These are phyloP conservation scores for Leistus spinibarbis DNA, from an alignment of 2,888 invertebrate species.

Conservation along the genomic window DNA sequence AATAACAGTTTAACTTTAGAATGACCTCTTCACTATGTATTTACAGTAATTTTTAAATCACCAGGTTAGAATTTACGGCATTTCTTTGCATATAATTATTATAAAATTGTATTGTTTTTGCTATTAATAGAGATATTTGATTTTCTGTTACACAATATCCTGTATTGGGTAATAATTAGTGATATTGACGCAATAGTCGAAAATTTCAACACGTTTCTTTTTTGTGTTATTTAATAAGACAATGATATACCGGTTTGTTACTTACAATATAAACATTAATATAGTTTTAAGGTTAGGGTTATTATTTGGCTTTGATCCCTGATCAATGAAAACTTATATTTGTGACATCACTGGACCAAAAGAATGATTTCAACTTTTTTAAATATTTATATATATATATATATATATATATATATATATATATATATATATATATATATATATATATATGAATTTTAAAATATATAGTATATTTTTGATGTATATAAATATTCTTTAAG, in stretches of 20 bases:
- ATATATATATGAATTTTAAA: constrained; percentile 5
- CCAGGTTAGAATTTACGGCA: neutral
- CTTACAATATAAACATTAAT: no score
- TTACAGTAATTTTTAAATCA: neutral
- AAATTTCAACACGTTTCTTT: neutral
- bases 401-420: constrained; percentile 21
- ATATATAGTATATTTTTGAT: neutral
- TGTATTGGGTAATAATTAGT: neutral
- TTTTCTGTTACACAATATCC: neutral
- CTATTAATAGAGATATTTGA: neutral
- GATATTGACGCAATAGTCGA: neutral
- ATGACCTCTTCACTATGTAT: neutral
- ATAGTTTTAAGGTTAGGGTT: no score
- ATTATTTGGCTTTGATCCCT: no score
- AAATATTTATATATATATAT: constrained; percentile 15
- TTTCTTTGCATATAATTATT: neutral
- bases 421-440: constrained; percentile 21
- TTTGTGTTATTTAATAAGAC: neutral
- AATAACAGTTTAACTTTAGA: neutral
- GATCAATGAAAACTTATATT: no score
- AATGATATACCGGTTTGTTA: no score
- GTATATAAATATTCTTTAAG: neutral
- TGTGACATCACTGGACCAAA: no score
- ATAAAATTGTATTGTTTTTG: neutral
- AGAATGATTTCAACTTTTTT: no score